A percentile compares a stretch with the other conserved stretches of the same genome.
phyloP scores from a whole-genome alignment of 2,888 invertebrate genomes.

The Machimus rusticus region DNA sequence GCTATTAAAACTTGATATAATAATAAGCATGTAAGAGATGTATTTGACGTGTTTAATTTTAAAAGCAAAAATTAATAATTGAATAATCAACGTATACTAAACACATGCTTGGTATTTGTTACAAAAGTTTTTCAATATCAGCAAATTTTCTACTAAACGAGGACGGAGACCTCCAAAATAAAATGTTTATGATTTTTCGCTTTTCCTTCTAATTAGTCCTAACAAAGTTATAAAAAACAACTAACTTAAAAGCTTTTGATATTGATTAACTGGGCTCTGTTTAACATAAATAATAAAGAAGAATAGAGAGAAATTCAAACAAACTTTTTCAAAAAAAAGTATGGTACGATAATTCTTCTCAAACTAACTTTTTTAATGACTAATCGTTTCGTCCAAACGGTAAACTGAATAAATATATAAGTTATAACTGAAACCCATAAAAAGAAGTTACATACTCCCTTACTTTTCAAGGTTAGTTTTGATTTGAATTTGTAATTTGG shows the following conservation, averaged over 20 bases:
- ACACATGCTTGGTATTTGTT: neutral
- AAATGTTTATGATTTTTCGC: too few relatives aligned
- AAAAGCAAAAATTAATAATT: neutral
- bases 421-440: neutral
- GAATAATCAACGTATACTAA: neutral
- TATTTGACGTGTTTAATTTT: neutral
- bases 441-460: neutral
- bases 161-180: too few relatives aligned
- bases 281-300: too few relatives aligned
- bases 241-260: too few relatives aligned
- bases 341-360: too few relatives aligned
- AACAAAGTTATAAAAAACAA: neutral
- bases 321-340: too few relatives aligned
- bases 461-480: neutral
- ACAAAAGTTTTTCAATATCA: neutral
- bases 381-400: too few relatives aligned
- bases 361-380: too few relatives aligned
- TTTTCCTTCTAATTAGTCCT: too few relatives aligned
- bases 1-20: neutral
- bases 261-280: too few relatives aligned
- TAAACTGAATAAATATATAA: neutral
- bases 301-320: too few relatives aligned
- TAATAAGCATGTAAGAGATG: neutral
- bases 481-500: neutral
- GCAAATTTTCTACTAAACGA: neutral